A percentile compares a stretch with the other conserved stretches of the same genome.
phyloP scores from a whole-genome alignment of 2,888 invertebrate species.

The Catocala fraxini region DNA sequence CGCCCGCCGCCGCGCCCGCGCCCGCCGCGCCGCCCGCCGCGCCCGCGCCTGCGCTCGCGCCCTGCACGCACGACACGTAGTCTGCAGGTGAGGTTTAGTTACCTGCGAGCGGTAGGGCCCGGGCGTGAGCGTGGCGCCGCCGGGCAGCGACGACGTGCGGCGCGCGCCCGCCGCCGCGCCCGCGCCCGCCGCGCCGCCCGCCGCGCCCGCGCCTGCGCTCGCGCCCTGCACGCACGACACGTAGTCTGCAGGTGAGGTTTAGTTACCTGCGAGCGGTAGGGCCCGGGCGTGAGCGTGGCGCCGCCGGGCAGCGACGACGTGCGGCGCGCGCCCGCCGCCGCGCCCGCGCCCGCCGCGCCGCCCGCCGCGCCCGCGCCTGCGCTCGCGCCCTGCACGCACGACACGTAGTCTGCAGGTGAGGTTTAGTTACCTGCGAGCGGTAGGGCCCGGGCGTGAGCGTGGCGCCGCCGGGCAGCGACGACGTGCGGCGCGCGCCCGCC shows the following conservation, averaged over 20 bases:
- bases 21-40: slow-evolving; percentile 77
- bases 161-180: slow-evolving; percentile 51
- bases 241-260: neutral
- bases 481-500: slow-evolving; percentile 65
- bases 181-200: slow-evolving; percentile 81
- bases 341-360: slow-evolving; percentile 81
- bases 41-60: neutral
- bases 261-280: slow-evolving; percentile 77
- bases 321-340: slow-evolving; percentile 59
- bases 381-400: no score
- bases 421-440: slow-evolving; percentile 71
- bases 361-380: slow-evolving; percentile 4
- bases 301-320: slow-evolving; percentile 87
- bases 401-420: neutral
- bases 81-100: slow-evolving; percentile 6
- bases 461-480: slow-evolving; percentile 88
- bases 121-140: slow-evolving; percentile 89
- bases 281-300: slow-evolving; percentile 88
- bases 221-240: no score
- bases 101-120: slow-evolving; percentile 83
- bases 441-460: slow-evolving; percentile 88
- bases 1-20: slow-evolving; percentile 54
- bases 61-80: no score
- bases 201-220: neutral
- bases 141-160: slow-evolving; percentile 85